A percentile compares a stretch with the other conserved stretches of the same genome.
Evolutionary conservation across 1,140 invertebrate genomes (phyloP).

Genomic region (Drosophila nebulosa): DNA sequence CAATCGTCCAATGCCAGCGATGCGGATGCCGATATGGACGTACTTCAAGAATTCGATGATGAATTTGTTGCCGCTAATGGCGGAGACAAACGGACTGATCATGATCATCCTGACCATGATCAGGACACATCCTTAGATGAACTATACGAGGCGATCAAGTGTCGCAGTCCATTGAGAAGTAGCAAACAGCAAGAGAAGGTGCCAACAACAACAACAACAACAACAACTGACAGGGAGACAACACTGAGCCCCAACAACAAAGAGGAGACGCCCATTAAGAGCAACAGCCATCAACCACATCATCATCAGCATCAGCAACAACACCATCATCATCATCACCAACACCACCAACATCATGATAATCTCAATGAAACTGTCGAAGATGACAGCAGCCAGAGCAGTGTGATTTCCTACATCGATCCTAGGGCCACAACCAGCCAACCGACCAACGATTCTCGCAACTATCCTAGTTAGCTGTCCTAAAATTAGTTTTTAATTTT

Average conservation of each 20-base stretch:
- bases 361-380: constrained; percentile 74
- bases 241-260: background rate
- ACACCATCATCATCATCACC: constrained; percentile 17
- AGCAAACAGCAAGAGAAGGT: constrained; percentile 34
- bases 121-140: constrained; percentile 77
- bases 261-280: background rate
- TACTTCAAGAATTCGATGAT: constrained; percentile 72
- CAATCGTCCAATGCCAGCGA: constrained; percentile 79
- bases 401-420: constrained; percentile 80
- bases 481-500: constrained; percentile 7
- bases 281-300: background rate
- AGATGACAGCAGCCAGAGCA: constrained; percentile 80
- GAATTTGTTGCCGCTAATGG: constrained; percentile 54
- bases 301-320: constrained; percentile 30
- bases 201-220: too few species aligned
- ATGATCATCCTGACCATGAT: constrained; percentile 28
- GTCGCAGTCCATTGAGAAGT: constrained; percentile 50
- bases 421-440: constrained; percentile 49
- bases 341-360: constrained; percentile 39
- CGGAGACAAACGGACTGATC: constrained; percentile 5
- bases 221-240: constrained; percentile 25
- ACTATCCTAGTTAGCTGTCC: constrained; percentile 42
- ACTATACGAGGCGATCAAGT: constrained; percentile 78
- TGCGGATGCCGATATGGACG: constrained; percentile 67
- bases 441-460: constrained; percentile 10